A percentile compares a stretch with the other conserved stretches of the same genome.
Evolutionary conservation across 2,888 invertebrate genomes (phyloP).

Genomic region (Petrophora chlorosata): DNA sequence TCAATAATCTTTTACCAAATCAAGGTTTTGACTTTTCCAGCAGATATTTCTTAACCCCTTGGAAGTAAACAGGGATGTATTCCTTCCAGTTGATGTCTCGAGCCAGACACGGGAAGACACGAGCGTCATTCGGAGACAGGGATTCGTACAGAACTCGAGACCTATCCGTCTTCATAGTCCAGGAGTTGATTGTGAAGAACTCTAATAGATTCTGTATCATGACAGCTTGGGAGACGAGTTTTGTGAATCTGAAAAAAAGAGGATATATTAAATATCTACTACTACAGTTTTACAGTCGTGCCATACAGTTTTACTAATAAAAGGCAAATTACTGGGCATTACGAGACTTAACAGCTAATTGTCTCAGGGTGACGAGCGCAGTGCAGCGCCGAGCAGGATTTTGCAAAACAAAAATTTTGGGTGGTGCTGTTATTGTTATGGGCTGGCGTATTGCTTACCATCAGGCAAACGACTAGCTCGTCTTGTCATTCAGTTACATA

Average conservation of each 20-base stretch:
- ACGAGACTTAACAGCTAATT: too few relatives aligned
- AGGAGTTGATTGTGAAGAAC: conserved; percentile 91
- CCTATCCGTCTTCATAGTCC: conserved; percentile 90
- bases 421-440: too few relatives aligned
- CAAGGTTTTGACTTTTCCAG: background rate
- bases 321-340: too few relatives aligned
- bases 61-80: conserved; percentile 91
- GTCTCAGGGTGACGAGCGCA: too few relatives aligned
- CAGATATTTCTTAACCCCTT: conserved; percentile 89
- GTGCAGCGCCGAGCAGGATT: too few relatives aligned
- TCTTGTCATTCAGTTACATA: too few relatives aligned
- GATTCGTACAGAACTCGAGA: conserved; percentile 84
- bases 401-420: too few relatives aligned
- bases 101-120: conserved; percentile 91
- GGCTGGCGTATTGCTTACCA: too few relatives aligned
- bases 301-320: too few relatives aligned
- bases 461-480: too few relatives aligned
- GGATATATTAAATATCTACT: background rate
- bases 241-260: conserved; percentile 84
- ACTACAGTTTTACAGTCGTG: background rate
- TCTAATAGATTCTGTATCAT: conserved; percentile 86
- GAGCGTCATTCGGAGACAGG: conserved; percentile 85
- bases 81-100: conserved; percentile 90
- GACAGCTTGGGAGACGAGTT: conserved; percentile 88
- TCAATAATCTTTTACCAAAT: too few relatives aligned